Base-by-base conservation (phyloP, 2,113 vertebrate species). In the Piliocolobus tephrosceles region DNA sequence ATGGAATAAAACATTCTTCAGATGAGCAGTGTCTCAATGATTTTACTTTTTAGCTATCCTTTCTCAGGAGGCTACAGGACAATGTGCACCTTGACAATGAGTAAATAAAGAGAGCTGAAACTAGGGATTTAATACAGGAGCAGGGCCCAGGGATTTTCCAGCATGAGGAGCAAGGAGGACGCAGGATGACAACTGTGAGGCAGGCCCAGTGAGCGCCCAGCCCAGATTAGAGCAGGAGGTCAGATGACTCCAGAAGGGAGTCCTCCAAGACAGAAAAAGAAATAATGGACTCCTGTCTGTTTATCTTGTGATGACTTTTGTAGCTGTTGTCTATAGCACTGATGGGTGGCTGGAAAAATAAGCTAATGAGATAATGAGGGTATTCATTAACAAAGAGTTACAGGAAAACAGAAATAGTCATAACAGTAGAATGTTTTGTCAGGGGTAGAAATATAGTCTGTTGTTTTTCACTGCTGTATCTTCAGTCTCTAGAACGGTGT, bases 351-450 rank as follows among this genome's bases (percentile, higher is more conserved):
- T 70, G 95, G 83, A 83, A 88, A 79, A 83, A 30, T 50, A 82
- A 76, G 47, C 43, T 78, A 95, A 94, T 50, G 92, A 83, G 58
- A 91, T 81, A 72, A 94, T 30, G 57, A 89, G 72, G 32, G 68
- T 45, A 58, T 75, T 70, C 68, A 18, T 55, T 66, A 96, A 68
- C 16, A 75, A 70, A 47, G 40, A 90, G 5, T 66, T 90, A n/a
- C 11, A 87, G 64, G 45, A 70, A 91, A 81, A n/a, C 7, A 91
- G 88, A 70, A 58, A 86, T 12, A 45, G 85, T 95, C 40, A 6
- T 73, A 78, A 38, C 23, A 93, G 79, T 18, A 75, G 55, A 92
- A 83, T 25, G 18, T 43, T 38, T 40, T 23, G 35, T 55, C 55
- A 38, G 27, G 17, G 17, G 4, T 22, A 88, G 66, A 13, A 32